Evolutionary conservation across 1,140 invertebrate genomes (phyloP).

Genomic region (Trigoniulus corallinus): DNA sequence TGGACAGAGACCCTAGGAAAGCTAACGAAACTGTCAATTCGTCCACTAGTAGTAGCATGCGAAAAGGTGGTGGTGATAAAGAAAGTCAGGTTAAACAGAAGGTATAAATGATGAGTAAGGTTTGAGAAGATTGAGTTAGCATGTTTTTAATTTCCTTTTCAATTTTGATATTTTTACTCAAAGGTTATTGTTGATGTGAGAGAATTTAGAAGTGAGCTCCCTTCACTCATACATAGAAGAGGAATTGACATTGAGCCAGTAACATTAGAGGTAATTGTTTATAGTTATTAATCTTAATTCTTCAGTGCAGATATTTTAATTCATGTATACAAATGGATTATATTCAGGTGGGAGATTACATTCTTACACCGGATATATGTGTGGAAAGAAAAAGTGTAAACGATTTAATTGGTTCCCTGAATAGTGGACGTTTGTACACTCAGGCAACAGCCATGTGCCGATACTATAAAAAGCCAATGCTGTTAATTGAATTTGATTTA

Average conservation of each 20-base stretch:
- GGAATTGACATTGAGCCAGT: conserved; percentile 87
- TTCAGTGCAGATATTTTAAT: conserved; percentile 6
- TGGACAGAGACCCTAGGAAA: conserved; percentile 31
- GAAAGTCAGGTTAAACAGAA: conserved; percentile 3
- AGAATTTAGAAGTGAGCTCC: conserved; percentile 93
- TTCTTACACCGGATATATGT: conserved; percentile 88
- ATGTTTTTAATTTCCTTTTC: background rate
- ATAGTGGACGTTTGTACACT: conserved; percentile 85
- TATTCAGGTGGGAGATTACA: conserved; percentile 83
- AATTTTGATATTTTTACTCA: conserved; percentile 20
- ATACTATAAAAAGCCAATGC: conserved; percentile 68
- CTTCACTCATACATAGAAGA: conserved; percentile 77
- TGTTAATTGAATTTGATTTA: conserved; percentile 95
- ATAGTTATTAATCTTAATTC: conserved; percentile 2
- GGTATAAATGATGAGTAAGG: too few relatives aligned
- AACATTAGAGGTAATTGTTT: conserved; percentile 49
- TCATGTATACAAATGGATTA: conserved; percentile 1
- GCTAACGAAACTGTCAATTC: conserved; percentile 23
- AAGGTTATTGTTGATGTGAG: conserved; percentile 90
- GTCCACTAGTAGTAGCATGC: conserved; percentile 38
- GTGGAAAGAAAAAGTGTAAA: conserved; percentile 94
- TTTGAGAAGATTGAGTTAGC: conserved; percentile 14
- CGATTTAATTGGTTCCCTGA: conserved; percentile 90
- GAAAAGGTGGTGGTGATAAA: conserved; percentile 38
- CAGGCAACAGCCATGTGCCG: conserved; percentile 82